phyloP scores from a whole-genome alignment of 2,888 invertebrate genomes.

The Pomacea canaliculata region DNA sequence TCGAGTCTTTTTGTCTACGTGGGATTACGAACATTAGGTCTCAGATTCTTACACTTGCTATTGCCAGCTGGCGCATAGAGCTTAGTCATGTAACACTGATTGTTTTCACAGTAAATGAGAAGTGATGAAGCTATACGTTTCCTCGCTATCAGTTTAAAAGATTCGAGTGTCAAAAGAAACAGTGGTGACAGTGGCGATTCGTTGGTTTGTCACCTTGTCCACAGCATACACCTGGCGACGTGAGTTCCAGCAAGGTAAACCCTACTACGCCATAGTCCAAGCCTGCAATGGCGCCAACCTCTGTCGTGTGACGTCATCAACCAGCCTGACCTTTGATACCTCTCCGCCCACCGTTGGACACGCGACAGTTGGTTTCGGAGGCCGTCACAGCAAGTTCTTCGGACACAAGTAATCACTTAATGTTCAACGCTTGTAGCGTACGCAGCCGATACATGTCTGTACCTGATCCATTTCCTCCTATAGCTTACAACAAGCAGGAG shows the following conservation, averaged over 20 bases:
- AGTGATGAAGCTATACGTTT: too few relatives aligned
- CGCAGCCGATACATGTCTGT: too few relatives aligned
- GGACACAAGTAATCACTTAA: slow-evolving; percentile 28
- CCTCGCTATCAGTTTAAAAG: too few relatives aligned
- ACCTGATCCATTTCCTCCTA: too few relatives aligned
- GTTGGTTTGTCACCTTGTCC: too few relatives aligned
- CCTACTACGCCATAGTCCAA: slow-evolving; percentile 40
- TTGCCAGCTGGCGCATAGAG: too few relatives aligned
- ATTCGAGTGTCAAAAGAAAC: too few relatives aligned
- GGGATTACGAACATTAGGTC: slow-evolving; percentile 34
- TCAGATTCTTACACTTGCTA: not conserved
- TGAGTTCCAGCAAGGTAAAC: slow-evolving; percentile 34
- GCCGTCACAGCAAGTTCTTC: slow-evolving; percentile 24
- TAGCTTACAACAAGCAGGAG: too few relatives aligned
- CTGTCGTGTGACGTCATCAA: slow-evolving; percentile 37
- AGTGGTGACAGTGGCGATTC: too few relatives aligned
- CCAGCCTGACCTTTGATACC: slow-evolving; percentile 43
- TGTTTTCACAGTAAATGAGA: too few relatives aligned
- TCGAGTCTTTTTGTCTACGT: slow-evolving; percentile 32
- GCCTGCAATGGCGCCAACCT: slow-evolving; percentile 45
- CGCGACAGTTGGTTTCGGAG: slow-evolving; percentile 30
- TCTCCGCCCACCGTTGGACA: slow-evolving; percentile 44
- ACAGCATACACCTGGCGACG: slow-evolving; percentile 38
- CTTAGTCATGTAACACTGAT: too few relatives aligned
- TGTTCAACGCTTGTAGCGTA: too few relatives aligned